phyloP scores from a whole-genome alignment of 2,888 invertebrate genomes.

The Epicampocera succincta region DNA sequence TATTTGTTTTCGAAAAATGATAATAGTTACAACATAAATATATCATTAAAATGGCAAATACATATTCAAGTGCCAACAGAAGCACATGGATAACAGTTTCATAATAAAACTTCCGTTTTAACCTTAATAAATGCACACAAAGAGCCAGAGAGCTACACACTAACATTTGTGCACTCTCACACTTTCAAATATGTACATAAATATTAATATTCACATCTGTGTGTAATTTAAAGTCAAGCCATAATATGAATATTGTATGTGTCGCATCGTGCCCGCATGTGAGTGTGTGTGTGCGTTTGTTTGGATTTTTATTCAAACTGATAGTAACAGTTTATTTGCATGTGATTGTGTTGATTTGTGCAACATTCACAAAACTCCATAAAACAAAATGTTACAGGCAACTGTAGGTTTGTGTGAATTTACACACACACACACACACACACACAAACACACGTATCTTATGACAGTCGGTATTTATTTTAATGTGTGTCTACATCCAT shows the following conservation, averaged over 20 bases:
- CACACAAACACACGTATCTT: too few species aligned
- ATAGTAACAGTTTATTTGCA: not conserved
- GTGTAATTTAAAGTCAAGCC: constrained; percentile 64
- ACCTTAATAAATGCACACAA: constrained; percentile 13
- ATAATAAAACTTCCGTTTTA: constrained; percentile 49
- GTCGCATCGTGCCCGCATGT: constrained; percentile 20
- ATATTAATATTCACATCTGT: constrained; percentile 48
- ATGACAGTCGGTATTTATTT: constrained; percentile 15
- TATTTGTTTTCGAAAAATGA: not conserved
- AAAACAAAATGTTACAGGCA: constrained; percentile 33
- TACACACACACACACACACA: too few species aligned
- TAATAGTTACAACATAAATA: not conserved
- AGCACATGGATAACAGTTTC: constrained; percentile 32
- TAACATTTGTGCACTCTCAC: constrained; percentile 21
- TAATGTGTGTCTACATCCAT: constrained; percentile 4
- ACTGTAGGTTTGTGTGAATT: constrained; percentile 21
- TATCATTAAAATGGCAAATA: not conserved
- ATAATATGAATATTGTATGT: constrained; percentile 59
- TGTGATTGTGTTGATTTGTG: constrained; percentile 5
- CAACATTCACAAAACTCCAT: constrained; percentile 26
- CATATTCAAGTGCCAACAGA: constrained; percentile 3
- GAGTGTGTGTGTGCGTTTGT: not conserved
- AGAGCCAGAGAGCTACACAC: constrained; percentile 3
- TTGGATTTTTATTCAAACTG: too few species aligned
- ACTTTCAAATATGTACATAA: constrained; percentile 5